Percentiles rank a stretch among this genome's conserved stretches.
Conservation (phyloP, 2,888 invertebrate genomes). For the Acleris literana region DNA sequence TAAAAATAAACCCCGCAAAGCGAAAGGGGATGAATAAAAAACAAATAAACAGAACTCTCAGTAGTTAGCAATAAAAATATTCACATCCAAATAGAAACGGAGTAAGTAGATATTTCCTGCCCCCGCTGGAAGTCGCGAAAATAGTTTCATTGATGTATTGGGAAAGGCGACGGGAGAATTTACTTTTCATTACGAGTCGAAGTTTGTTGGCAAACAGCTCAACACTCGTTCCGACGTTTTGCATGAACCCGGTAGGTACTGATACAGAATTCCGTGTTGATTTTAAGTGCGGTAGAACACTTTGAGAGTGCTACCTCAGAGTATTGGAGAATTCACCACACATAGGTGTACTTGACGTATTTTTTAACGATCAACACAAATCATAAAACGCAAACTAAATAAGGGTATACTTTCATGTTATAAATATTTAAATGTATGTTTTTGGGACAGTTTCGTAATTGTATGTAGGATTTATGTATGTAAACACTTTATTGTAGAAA, state of each 20-base stretch:
- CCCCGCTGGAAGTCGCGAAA: conserved; percentile 54
- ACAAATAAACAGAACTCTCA: conserved; percentile 17
- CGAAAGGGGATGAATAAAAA: background rate
- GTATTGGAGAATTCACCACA: too few species aligned
- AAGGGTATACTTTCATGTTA: too few species aligned
- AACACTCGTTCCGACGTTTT: conserved; percentile 53
- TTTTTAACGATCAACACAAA: too few species aligned
- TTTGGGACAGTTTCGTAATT: too few species aligned
- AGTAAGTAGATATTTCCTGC: conserved; percentile 69
- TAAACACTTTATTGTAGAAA: too few species aligned
- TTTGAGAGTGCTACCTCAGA: background rate
- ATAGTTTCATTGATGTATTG: conserved; percentile 75
- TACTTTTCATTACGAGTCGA: conserved; percentile 76
- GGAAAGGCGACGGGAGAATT: conserved; percentile 60
- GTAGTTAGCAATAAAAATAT: conserved; percentile 45
- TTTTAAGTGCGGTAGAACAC: conserved; percentile 2
- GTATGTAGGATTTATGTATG: too few species aligned
- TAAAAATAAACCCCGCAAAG: background rate
- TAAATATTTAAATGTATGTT: too few species aligned
- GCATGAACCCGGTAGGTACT: conserved; percentile 40
- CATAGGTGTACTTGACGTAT: too few species aligned
- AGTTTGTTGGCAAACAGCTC: conserved; percentile 75
- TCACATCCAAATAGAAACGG: conserved; percentile 41
- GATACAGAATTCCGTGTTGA: conserved; percentile 16
- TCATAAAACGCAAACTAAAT: too few species aligned